phyloP scores from a whole-genome alignment of 2,797 vertebrate genomes.

The Spinus pinus region DNA sequence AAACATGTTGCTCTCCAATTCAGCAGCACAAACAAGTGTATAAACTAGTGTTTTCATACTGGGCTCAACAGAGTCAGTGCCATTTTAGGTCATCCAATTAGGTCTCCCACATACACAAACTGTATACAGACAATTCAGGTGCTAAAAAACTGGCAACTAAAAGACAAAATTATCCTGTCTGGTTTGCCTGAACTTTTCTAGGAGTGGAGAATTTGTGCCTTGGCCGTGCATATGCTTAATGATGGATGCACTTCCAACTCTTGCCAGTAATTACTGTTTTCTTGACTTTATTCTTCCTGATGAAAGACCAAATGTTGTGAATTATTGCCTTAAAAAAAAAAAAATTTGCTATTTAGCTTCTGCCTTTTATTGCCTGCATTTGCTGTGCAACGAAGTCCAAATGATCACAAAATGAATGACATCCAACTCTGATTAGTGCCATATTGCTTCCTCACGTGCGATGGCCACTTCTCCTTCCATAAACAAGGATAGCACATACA shows the following conservation, averaged over 20 bases:
- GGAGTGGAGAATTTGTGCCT: background rate
- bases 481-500: background rate
- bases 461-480: background rate
- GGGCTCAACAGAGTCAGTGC: background rate
- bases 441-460: background rate
- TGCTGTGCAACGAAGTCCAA: constrained; percentile 39
- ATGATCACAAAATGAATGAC: background rate
- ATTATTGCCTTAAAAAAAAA: background rate
- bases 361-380: constrained; percentile 25
- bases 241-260: background rate
- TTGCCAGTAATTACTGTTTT: background rate
- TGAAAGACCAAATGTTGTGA: background rate
- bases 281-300: background rate
- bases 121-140: background rate
- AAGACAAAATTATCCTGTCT: background rate
- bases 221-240: background rate
- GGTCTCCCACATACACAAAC: background rate
- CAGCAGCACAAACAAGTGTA: background rate
- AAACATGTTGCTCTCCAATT: background rate
- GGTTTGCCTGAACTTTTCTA: background rate
- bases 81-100: background rate
- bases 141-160: background rate
- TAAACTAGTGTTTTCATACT: background rate
- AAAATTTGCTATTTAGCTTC: background rate
- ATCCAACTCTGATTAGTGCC: background rate